A percentile compares a stretch with the other conserved stretches of the same genome.
phyloP scores from a whole-genome alignment of 2,113 vertebrate genomes.

The Barbus barbus region DNA sequence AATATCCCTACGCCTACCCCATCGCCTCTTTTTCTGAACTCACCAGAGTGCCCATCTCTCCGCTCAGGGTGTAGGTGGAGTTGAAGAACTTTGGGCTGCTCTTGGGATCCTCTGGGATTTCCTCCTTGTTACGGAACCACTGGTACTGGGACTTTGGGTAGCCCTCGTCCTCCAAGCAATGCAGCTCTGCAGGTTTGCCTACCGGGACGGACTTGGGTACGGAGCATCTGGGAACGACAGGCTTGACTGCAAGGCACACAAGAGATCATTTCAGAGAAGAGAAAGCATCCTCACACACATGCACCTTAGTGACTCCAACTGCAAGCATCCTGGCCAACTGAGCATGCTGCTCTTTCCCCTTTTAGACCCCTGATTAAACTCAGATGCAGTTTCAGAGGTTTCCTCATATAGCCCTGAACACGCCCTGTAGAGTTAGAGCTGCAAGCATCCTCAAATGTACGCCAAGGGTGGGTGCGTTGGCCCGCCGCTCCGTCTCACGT shows the following conservation, averaged over 20 bases:
- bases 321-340: slow-evolving; percentile 60
- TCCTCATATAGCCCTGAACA: slow-evolving; percentile 77
- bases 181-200: slow-evolving; percentile 87
- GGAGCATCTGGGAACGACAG: slow-evolving; percentile 84
- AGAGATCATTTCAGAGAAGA: background rate
- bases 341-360: slow-evolving; percentile 70
- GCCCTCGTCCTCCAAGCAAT: slow-evolving; percentile 88
- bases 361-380: slow-evolving; percentile 73
- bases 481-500: slow-evolving; percentile 68
- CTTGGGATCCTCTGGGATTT: slow-evolving; percentile 82
- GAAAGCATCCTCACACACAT: background rate
- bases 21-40: slow-evolving; percentile 65
- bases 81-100: slow-evolving; percentile 81
- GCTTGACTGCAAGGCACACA: slow-evolving; percentile 81
- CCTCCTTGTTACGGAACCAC: slow-evolving; percentile 90
- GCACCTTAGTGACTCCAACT: background rate
- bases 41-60: slow-evolving; percentile 87
- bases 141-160: slow-evolving; percentile 88
- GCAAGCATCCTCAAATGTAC: slow-evolving; percentile 69
- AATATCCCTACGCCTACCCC: slow-evolving; percentile 70
- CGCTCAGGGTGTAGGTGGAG: slow-evolving; percentile 84
- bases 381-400: slow-evolving; percentile 77
- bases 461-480: slow-evolving; percentile 59
- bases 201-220: slow-evolving; percentile 93
- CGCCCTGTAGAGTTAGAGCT: slow-evolving; percentile 70